phyloP scores from a whole-genome alignment of 2,888 invertebrate species.

The Ormyrus thymus region DNA sequence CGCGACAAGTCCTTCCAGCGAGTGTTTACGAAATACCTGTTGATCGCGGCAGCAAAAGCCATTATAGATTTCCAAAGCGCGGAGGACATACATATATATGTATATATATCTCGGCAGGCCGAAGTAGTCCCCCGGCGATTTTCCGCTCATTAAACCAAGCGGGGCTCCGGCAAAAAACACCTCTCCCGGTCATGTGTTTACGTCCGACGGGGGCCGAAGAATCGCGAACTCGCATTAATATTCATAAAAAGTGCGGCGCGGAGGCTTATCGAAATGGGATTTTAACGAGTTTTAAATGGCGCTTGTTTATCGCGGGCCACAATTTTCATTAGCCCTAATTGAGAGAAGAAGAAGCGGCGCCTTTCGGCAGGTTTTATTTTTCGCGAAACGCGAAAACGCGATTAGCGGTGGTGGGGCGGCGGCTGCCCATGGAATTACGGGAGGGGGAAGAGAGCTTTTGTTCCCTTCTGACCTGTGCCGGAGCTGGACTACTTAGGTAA shows the following conservation, averaged over 20 bases:
- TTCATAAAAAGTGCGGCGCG: conserved; percentile 25
- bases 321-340: conserved; percentile 49
- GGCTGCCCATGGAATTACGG: too few species aligned
- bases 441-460: too few species aligned
- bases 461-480: too few species aligned
- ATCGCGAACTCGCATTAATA: conserved; percentile 25
- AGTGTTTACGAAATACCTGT: conserved; percentile 40
- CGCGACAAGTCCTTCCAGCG: conserved; percentile 6
- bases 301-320: neutral
- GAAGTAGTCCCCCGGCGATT: conserved; percentile 37
- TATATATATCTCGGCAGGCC: neutral
- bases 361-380: neutral
- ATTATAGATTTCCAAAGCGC: conserved; percentile 38
- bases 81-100: neutral
- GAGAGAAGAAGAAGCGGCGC: conserved; percentile 2
- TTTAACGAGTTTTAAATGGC: conserved; percentile 51
- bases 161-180: neutral
- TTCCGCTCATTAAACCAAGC: conserved; percentile 24
- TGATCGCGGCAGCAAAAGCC: conserved; percentile 23
- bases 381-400: conserved; percentile 27
- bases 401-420: conserved; percentile 11
- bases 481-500: too few species aligned
- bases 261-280: conserved; percentile 43
- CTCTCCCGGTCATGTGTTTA: neutral
- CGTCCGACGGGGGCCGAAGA: neutral